These are phyloP conservation scores for Cephus rjabovi DNA, from an alignment of 2,888 invertebrate species.

Conservation along the genomic window DNA sequence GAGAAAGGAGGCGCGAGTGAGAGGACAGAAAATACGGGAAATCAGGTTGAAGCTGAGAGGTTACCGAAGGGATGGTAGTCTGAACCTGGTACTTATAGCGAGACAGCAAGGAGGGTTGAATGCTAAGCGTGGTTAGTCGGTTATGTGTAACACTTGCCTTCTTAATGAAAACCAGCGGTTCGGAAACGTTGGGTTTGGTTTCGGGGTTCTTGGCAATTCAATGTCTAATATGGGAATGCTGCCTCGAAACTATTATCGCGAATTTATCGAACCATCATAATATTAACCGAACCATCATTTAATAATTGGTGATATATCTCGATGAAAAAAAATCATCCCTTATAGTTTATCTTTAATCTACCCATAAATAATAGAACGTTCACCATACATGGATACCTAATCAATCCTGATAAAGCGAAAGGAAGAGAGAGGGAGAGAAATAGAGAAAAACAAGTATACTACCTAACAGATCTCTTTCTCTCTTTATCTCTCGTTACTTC, in stretches of 20 bases:
- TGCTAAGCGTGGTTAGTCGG: slow-evolving; percentile 45
- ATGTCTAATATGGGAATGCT: background rate
- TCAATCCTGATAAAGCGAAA: background rate
- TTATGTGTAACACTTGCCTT: slow-evolving; percentile 39
- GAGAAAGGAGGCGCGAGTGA: background rate
- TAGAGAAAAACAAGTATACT: no score
- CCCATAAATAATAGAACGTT: no score
- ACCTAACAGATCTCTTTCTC: background rate
- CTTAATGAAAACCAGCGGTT: slow-evolving; percentile 48
- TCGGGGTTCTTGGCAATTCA: background rate
- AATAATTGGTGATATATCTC: background rate
- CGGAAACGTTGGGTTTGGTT: slow-evolving; percentile 38
- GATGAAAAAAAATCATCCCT: no score
- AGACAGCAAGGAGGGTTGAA: slow-evolving; percentile 28
- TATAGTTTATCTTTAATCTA: no score
- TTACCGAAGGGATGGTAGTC: slow-evolving; percentile 4
- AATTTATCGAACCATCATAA: background rate
- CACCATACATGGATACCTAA: background rate
- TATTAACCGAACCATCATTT: background rate
- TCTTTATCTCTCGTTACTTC: background rate
- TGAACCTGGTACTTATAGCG: slow-evolving; percentile 4
- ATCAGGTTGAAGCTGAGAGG: slow-evolving; percentile 11
- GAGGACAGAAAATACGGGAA: slow-evolving; percentile 9
- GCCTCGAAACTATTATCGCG: background rate
- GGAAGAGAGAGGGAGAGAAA: background rate